phyloP scores from a whole-genome alignment of 2,888 invertebrate genomes.

The Enchytraeus crypticus region DNA sequence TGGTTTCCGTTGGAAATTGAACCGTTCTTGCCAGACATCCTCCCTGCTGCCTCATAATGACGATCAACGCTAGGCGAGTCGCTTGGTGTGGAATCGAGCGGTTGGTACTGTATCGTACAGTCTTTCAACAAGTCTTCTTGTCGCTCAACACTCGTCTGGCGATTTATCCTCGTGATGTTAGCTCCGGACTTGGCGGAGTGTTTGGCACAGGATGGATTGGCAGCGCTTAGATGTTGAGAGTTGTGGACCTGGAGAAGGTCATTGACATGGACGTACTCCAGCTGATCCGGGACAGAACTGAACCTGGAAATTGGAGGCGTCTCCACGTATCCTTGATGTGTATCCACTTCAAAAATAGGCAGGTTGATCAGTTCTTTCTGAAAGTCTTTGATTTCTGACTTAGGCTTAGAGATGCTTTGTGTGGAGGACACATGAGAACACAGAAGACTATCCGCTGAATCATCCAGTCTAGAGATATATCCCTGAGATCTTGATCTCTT shows the following conservation, averaged over 20 bases:
- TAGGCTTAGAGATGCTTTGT: conserved; percentile 3
- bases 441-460: conserved; percentile 1
- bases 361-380: conserved; percentile 56
- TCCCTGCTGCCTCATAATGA: not conserved
- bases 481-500: conserved; percentile 44
- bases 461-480: conserved; percentile 24
- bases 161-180: not conserved
- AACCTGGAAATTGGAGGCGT: conserved; percentile 41
- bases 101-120: too few species aligned
- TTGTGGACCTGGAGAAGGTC: conserved; percentile 6
- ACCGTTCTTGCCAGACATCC: not conserved
- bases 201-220: not conserved
- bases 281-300: conserved; percentile 40
- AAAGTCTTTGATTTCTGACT: conserved; percentile 53
- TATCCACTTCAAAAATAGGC: conserved; percentile 49
- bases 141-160: not conserved
- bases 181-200: not conserved
- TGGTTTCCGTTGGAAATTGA: not conserved
- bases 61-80: not conserved
- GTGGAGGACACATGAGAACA: conserved; percentile 3
- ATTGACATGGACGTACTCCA: conserved; percentile 11
- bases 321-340: conserved; percentile 18
- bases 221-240: not conserved
- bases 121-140: not conserved
- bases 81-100: not conserved